Base-by-base conservation (phyloP, 2,113 vertebrate genomes). In the Ophthalmolycus amberensis region DNA sequence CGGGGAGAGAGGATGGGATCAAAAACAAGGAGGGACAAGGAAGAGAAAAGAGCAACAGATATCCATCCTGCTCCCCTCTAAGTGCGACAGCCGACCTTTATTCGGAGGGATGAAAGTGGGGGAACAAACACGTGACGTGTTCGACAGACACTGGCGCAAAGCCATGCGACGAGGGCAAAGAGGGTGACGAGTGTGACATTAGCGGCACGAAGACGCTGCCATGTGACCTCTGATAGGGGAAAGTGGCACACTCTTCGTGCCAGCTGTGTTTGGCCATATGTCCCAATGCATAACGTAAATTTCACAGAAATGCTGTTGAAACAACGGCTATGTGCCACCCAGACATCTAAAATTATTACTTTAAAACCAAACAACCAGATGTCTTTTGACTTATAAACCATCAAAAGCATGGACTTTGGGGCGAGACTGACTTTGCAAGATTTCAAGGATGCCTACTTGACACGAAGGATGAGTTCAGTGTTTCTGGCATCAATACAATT, bases 141-240 rank as follows among this genome's bases (percentile, higher is more conserved):
- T 72, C 50, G 29, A 18, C 70, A 22, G 70, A 74, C 65, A 18
- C 76, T 60, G 81, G 67, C 79, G 67, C 68, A 18, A 34, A 69
- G 73, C 79, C 65, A 65, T 67, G 82, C 73, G 75, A 77, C 64
- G 22, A 68, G 40, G 20, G 52, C 50, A 46, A 69, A n/a, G 77
- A 71, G 38, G 50, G 50, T 42, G 67, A 79, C 84, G 54, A 16
- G 79, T 22, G 69, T 86, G 88, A 83, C 87, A 86, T 90, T 83
- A 85, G 65, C 75, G 78, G 44, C 77, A 63, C 16, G 27, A 64
- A 71, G 75, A 82, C 20, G 68, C 60, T 25, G 44, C 48, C 73
- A 60, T 59, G 15, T 87, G 83, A 91, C 89, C 88, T 92, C 91
- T 86, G 76, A 86, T 2, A 83, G 54, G 56, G 32, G 72, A 80